Evolutionary conservation across 2,888 invertebrate species (phyloP).

Genomic region (Drosophila kambysellisi): DNA sequence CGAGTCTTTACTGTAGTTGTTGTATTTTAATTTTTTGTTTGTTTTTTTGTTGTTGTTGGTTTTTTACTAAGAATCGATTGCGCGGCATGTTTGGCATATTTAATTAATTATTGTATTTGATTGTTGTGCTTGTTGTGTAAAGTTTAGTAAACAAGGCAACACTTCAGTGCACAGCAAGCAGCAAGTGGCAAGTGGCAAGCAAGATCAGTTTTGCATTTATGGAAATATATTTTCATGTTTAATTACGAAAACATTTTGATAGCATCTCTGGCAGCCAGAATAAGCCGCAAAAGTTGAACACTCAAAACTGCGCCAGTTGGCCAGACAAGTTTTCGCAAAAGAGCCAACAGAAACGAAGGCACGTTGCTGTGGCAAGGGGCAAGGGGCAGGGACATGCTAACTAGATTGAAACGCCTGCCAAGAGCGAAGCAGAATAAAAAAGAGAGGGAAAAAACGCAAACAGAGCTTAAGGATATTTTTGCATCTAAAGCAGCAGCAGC

Average conservation of each 20-base stretch:
- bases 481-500: slow-evolving; percentile 27
- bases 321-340: slow-evolving; percentile 33
- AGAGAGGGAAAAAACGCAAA: slow-evolving; percentile 16
- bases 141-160: slow-evolving; percentile 52
- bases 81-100: slow-evolving; percentile 70
- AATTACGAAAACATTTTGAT: slow-evolving; percentile 66
- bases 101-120: slow-evolving; percentile 68
- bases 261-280: slow-evolving; percentile 47
- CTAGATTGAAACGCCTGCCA: slow-evolving; percentile 63
- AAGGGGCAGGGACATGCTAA: slow-evolving; percentile 41
- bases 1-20: slow-evolving; percentile 13
- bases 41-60: neutral
- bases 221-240: slow-evolving; percentile 71
- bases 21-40: neutral
- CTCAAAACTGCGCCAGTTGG: slow-evolving; percentile 32
- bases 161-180: slow-evolving; percentile 9
- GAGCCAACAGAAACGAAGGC: slow-evolving; percentile 1
- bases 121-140: slow-evolving; percentile 7
- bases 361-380: neutral
- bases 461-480: slow-evolving; percentile 43
- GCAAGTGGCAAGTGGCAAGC: neutral
- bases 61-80: slow-evolving; percentile 30
- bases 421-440: slow-evolving; percentile 3
- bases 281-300: slow-evolving; percentile 39
- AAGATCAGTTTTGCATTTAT: slow-evolving; percentile 51